These are phyloP conservation scores for Aspidapion aeneum DNA, from an alignment of 2,888 invertebrate species.

Conservation along the genomic window DNA sequence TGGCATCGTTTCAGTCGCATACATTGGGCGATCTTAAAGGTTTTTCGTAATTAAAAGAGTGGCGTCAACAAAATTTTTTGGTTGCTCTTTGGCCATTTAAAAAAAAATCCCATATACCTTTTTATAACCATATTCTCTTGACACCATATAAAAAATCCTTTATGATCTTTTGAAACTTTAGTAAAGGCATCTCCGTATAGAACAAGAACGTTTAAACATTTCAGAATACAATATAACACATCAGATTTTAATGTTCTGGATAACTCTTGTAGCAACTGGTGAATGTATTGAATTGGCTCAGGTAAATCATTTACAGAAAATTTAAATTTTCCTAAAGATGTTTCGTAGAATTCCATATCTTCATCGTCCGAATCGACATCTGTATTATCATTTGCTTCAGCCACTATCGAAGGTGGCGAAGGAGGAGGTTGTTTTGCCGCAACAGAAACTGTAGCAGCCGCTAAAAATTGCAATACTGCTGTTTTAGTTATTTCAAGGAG, in stretches of 20 bases:
- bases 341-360: slow-evolving; percentile 87
- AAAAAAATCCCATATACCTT: slow-evolving; percentile 73
- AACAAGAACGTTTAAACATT: slow-evolving; percentile 86
- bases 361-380: slow-evolving; percentile 71
- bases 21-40: too few relatives aligned
- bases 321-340: slow-evolving; percentile 88
- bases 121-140: slow-evolving; percentile 93
- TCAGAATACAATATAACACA: slow-evolving; percentile 87
- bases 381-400: slow-evolving; percentile 68
- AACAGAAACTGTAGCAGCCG: slow-evolving; percentile 63
- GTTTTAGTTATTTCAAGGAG: too few relatives aligned
- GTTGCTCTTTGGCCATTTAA: too few relatives aligned
- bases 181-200: slow-evolving; percentile 92
- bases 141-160: slow-evolving; percentile 92
- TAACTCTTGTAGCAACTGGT: slow-evolving; percentile 82
- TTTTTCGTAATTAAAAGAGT: too few relatives aligned
- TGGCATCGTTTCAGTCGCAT: too few relatives aligned
- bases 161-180: slow-evolving; percentile 82
- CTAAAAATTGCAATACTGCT: slow-evolving; percentile 31
- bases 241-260: slow-evolving; percentile 84
- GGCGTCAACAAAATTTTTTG: too few relatives aligned
- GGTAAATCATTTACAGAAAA: slow-evolving; percentile 88
- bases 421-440: slow-evolving; percentile 65
- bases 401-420: slow-evolving; percentile 46
- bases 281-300: slow-evolving; percentile 88